These are phyloP conservation scores for Stylophora pistillata DNA, from an alignment of 64 coral and sea anemone genomes.

Conservation along the genomic window DNA sequence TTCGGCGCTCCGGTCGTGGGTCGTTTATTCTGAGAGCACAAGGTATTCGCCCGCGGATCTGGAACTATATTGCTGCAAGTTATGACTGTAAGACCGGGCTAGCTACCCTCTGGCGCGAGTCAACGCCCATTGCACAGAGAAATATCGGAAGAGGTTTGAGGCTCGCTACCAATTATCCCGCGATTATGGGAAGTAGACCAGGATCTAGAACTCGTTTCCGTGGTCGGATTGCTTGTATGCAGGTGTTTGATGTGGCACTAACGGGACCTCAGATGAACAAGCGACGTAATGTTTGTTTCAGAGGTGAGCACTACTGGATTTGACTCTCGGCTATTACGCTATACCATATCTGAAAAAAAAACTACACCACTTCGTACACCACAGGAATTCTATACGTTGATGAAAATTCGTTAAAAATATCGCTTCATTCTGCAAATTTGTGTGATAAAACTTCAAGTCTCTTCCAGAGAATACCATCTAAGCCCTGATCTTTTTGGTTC, in stretches of 20 bases:
- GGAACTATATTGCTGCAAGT: conserved; percentile 81
- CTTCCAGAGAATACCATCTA: no score
- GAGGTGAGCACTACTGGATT: conserved; percentile 25
- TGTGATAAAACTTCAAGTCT: no score
- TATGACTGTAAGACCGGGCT: conserved; percentile 56
- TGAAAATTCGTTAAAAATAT: no score
- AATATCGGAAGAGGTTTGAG: conserved; percentile 53
- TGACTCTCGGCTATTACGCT: no score
- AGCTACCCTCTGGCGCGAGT: conserved; percentile 73
- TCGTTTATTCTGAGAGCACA: conserved; percentile 18
- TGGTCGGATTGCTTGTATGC: conserved; percentile 78
- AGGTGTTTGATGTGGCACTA: conserved; percentile 75
- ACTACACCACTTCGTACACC: no score
- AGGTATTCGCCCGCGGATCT: conserved; percentile 10
- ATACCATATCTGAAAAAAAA: no score
- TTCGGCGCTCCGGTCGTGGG: conserved; percentile 13
- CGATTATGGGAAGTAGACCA: conserved; percentile 59
- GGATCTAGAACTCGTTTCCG: conserved; percentile 21
- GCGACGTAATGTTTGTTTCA: conserved; percentile 72
- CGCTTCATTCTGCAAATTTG: no score
- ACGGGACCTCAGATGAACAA: conserved; percentile 59
- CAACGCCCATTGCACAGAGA: conserved; percentile 37
- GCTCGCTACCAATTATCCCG: conserved; percentile 67
- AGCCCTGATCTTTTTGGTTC: no score
- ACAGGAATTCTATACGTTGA: no score